These are phyloP conservation scores for Etheostoma cragini DNA, from an alignment of 2,113 vertebrate genomes.

Conservation along the genomic window DNA sequence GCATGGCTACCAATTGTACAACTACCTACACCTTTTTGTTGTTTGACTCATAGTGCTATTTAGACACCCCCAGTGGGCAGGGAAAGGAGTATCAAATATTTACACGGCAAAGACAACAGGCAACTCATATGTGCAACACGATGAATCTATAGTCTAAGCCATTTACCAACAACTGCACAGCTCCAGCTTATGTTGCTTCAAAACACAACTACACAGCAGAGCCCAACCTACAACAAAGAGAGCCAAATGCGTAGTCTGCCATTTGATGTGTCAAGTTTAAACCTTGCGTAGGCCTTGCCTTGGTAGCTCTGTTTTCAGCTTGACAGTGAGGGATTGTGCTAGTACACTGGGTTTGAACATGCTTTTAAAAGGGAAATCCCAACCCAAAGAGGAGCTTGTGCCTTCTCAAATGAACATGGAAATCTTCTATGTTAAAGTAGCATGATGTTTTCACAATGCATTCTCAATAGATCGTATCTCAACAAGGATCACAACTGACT, in stretches of 20 bases:
- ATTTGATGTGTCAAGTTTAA: constrained; percentile 57
- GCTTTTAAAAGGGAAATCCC: not conserved
- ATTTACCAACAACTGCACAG: constrained; percentile 26
- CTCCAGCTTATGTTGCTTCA: constrained; percentile 5
- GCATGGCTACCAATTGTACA: not conserved
- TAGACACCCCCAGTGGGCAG: constrained; percentile 35
- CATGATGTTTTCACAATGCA: not conserved
- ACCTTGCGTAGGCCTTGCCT: constrained; percentile 26
- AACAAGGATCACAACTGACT: not conserved
- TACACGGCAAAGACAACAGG: constrained; percentile 7
- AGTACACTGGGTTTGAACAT: not conserved
- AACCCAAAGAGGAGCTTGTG: not conserved
- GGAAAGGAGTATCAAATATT: constrained; percentile 19
- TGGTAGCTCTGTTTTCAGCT: not conserved
- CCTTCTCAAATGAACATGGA: not conserved
- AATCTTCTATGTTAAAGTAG: not conserved
- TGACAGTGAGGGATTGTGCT: not conserved
- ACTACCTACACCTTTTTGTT: constrained; percentile 5
- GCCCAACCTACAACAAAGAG: constrained; percentile 5
- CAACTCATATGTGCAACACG: not conserved
- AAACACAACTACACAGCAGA: constrained; percentile 15
- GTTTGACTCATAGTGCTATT: constrained; percentile 49
- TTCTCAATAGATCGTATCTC: not conserved
- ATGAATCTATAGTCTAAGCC: not conserved
- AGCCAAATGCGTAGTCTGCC: constrained; percentile 26